Evolutionary conservation across 2,113 vertebrate genomes (phyloP).

Genomic region (Odocoileus virginianus): DNA sequence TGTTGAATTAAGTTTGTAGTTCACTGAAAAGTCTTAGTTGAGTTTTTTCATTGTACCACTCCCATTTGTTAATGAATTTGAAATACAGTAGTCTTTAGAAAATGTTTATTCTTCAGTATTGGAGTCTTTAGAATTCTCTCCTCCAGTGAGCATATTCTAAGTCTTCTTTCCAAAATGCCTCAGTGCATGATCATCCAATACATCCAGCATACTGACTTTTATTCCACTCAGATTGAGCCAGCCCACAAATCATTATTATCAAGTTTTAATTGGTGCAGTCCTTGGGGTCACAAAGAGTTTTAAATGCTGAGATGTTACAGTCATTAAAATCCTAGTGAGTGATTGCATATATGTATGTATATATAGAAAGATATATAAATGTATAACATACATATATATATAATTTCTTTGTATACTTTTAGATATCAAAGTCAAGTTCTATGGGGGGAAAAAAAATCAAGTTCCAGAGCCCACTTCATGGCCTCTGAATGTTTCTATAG

Average conservation of each 20-base stretch:
- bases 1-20: neutral
- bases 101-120: neutral
- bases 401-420: neutral
- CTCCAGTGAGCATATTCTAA: neutral
- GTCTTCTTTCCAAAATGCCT: neutral
- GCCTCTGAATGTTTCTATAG: neutral
- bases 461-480: neutral
- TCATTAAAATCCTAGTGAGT: neutral
- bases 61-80: neutral
- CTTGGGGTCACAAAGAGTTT: neutral
- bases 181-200: neutral
- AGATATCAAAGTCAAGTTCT: neutral
- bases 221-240: neutral
- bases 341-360: neutral
- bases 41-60: neutral
- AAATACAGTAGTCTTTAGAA: neutral
- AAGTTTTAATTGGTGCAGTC: neutral
- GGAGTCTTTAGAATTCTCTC: neutral
- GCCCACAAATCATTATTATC: neutral
- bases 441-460: neutral
- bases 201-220: neutral
- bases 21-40: neutral
- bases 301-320: neutral
- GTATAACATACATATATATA: neutral
- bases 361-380: too few species aligned